Percentiles rank a stretch among this genome's conserved stretches.
phyloP scores from a whole-genome alignment of 1,140 invertebrate species.

The Panulirus ornatus region DNA sequence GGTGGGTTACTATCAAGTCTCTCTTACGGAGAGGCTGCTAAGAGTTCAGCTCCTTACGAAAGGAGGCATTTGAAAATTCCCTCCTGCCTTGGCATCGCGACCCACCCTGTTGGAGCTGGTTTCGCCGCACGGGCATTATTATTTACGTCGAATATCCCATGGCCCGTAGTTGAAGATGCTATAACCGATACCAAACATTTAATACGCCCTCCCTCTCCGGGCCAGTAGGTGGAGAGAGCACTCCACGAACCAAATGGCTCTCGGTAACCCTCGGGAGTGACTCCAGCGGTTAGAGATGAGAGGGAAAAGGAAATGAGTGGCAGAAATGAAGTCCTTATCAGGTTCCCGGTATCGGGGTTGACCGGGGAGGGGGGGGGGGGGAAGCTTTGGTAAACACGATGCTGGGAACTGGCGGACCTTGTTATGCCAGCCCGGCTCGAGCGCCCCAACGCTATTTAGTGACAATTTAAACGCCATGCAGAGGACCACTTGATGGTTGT shows the following conservation, averaged over 20 bases:
- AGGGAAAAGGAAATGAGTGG: slow-evolving; percentile 45
- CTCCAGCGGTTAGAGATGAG: background rate
- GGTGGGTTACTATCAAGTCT: background rate
- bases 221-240: background rate
- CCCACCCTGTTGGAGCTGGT: slow-evolving; percentile 44
- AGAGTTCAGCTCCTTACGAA: background rate
- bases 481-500: too few species aligned
- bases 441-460: too few species aligned
- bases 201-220: background rate
- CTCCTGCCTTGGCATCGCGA: background rate
- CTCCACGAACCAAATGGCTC: too few species aligned
- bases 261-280: background rate
- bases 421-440: background rate
- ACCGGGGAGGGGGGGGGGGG: too few species aligned
- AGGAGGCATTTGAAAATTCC: background rate
- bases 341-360: slow-evolving; percentile 40
- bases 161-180: slow-evolving; percentile 30
- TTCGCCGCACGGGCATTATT: slow-evolving; percentile 37
- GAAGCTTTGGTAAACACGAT: slow-evolving; percentile 53
- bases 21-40: background rate
- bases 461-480: too few species aligned
- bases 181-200: slow-evolving; percentile 38
- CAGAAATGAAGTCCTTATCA: slow-evolving; percentile 18
- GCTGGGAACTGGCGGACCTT: background rate
- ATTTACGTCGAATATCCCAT: slow-evolving; percentile 42